These are phyloP conservation scores for Sweltsa coloradensis DNA, from an alignment of 1,140 invertebrate genomes.

Conservation along the genomic window DNA sequence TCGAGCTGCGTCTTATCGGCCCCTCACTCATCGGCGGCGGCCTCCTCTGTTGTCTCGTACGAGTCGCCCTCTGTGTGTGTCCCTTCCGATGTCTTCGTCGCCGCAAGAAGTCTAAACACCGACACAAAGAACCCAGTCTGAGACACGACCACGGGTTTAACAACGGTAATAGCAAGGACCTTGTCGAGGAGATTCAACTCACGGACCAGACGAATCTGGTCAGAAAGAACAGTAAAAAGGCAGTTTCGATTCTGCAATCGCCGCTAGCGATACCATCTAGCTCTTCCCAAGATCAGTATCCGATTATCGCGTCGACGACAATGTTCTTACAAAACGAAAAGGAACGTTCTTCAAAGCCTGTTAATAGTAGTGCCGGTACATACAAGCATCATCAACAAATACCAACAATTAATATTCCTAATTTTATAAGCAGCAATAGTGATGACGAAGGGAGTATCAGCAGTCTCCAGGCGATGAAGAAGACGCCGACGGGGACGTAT, in stretches of 20 bases:
- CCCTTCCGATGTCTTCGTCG: slow-evolving; percentile 35
- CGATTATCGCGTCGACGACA: slow-evolving; percentile 17
- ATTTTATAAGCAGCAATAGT: slow-evolving; percentile 1
- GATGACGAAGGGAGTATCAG: slow-evolving; percentile 6
- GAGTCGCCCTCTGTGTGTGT: slow-evolving; percentile 42
- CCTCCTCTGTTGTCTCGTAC: slow-evolving; percentile 40
- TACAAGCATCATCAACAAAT: background rate
- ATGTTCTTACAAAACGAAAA: slow-evolving; percentile 17
- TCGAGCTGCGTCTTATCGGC: slow-evolving; percentile 68
- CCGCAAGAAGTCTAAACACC: slow-evolving; percentile 24
- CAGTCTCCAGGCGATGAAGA: no score
- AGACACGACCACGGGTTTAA: slow-evolving; percentile 15
- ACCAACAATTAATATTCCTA: slow-evolving; percentile 5
- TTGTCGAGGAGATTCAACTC: slow-evolving; percentile 19
- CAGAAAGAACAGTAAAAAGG: slow-evolving; percentile 22
- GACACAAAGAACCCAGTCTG: slow-evolving; percentile 16
- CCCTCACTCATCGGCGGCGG: slow-evolving; percentile 55
- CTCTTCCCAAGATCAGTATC: slow-evolving; percentile 17
- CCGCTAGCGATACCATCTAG: slow-evolving; percentile 20
- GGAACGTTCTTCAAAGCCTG: slow-evolving; percentile 7
- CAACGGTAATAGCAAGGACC: slow-evolving; percentile 31
- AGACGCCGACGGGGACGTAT: no score
- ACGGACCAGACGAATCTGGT: slow-evolving; percentile 19
- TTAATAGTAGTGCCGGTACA: no score
- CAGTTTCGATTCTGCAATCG: slow-evolving; percentile 26